Evolutionary conservation across 2,113 vertebrate species (phyloP).

Genomic region (Entomyzon cyanotis): DNA sequence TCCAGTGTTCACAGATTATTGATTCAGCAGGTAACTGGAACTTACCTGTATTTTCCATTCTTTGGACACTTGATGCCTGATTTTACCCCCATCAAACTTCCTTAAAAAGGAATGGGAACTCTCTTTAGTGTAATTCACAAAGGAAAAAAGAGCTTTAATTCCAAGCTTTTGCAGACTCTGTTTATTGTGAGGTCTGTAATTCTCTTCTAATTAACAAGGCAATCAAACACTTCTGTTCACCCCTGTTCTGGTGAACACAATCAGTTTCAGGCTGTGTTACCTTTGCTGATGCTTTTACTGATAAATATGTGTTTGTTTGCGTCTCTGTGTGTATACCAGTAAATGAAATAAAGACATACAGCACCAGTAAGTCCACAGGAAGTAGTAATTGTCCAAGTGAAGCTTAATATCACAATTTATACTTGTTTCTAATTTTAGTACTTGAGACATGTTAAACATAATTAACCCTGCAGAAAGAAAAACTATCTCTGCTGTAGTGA

Average conservation of each 20-base stretch:
- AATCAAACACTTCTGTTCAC: background rate
- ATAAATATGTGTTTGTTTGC: background rate
- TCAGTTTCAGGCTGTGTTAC: background rate
- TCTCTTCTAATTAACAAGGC: background rate
- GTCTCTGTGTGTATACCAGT: background rate
- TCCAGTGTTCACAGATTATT: background rate
- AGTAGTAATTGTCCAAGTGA: background rate
- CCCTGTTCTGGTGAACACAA: background rate
- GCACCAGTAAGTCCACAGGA: background rate
- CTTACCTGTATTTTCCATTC: background rate
- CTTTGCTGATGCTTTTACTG: background rate
- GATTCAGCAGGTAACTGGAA: background rate
- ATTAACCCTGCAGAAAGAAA: background rate
- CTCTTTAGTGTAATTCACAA: background rate
- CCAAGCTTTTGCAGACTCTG: background rate
- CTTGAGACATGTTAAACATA: background rate
- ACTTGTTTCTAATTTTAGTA: background rate
- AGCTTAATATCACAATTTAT: background rate
- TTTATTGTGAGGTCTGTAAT: background rate
- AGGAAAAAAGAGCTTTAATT: background rate
- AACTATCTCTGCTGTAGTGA: background rate
- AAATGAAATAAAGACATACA: background rate
- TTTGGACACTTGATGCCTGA: background rate
- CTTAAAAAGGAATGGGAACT: background rate
- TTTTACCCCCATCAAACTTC: background rate